A percentile compares a stretch with the other conserved stretches of the same genome.
phyloP scores from a whole-genome alignment of 1,140 invertebrate genomes.

The Apis florea region DNA sequence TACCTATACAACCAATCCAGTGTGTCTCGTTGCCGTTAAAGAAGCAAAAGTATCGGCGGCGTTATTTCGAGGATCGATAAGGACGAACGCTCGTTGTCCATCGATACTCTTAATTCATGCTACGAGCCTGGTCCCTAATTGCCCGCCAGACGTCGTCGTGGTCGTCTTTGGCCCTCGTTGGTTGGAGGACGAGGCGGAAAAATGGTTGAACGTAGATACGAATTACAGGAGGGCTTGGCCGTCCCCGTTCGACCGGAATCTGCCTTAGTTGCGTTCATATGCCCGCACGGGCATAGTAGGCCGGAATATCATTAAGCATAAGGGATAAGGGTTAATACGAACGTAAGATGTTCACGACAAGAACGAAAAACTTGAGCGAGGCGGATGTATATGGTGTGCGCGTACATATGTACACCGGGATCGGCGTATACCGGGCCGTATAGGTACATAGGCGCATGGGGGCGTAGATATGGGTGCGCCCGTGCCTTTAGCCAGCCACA shows the following conservation, averaged over 20 bases:
- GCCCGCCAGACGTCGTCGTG: neutral
- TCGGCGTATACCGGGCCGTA: constrained; percentile 54
- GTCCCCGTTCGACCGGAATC: constrained; percentile 48
- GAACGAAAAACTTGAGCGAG: constrained; percentile 57
- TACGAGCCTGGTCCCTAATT: constrained; percentile 29
- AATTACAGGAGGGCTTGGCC: constrained; percentile 47
- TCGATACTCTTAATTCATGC: constrained; percentile 25
- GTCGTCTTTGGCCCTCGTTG: neutral
- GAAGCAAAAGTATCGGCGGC: neutral
- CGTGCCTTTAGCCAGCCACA: constrained; percentile 77
- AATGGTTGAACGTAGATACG: constrained; percentile 38
- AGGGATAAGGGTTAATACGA: constrained; percentile 75
- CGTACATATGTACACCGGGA: constrained; percentile 43
- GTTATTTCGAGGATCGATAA: constrained; percentile 10
- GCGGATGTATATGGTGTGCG: constrained; percentile 47
- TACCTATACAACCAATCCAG: neutral
- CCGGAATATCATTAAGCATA: constrained; percentile 73
- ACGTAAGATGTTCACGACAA: constrained; percentile 65
- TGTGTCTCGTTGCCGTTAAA: too few species aligned
- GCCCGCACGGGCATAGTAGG: constrained; percentile 64
- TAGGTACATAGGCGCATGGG: constrained; percentile 75
- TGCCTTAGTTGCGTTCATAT: constrained; percentile 63
- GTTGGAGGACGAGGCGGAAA: constrained; percentile 31
- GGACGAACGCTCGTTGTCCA: neutral
- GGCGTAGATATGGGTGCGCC: constrained; percentile 80